These are phyloP conservation scores for Holothuria scabra DNA, from an alignment of 53 echinoderm and acorn worm genomes.

Conservation along the genomic window DNA sequence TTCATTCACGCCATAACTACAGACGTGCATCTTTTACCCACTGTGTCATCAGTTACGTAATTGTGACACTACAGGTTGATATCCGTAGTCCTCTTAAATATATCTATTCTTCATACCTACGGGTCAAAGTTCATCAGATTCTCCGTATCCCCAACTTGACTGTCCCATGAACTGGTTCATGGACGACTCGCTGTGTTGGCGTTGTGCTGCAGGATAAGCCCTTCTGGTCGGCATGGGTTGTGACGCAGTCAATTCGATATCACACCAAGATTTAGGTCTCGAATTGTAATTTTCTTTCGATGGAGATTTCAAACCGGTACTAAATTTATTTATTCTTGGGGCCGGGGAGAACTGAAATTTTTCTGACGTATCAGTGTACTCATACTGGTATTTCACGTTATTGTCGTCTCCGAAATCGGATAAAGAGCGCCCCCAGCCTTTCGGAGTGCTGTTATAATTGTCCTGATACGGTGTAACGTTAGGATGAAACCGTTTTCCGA, in stretches of 20 bases:
- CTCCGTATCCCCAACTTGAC: conserved; percentile 32
- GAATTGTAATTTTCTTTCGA: conserved; percentile 31
- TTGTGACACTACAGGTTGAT: no score
- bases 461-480: conserved; percentile 45
- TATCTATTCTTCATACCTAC: no score
- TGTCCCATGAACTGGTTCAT: conserved; percentile 41
- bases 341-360: conserved; percentile 27
- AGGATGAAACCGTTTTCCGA: conserved; percentile 38
- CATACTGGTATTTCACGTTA: conserved; percentile 34
- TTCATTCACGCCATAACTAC: no score
- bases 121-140: conserved; percentile 42
- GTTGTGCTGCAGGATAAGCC: not conserved
- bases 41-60: no score
- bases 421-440: conserved; percentile 15
- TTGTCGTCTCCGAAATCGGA: conserved; percentile 26
- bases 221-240: conserved; percentile 1
- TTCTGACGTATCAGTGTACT: conserved; percentile 26
- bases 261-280: conserved; percentile 45
- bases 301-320: not conserved
- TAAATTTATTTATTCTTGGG: conserved; percentile 41
- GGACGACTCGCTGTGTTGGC: conserved; percentile 43
- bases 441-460: conserved; percentile 35
- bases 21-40: no score
- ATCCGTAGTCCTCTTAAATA: no score
- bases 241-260: conserved; percentile 29